phyloP scores from a whole-genome alignment of 2,113 vertebrate species.

The Geococcyx californianus region DNA sequence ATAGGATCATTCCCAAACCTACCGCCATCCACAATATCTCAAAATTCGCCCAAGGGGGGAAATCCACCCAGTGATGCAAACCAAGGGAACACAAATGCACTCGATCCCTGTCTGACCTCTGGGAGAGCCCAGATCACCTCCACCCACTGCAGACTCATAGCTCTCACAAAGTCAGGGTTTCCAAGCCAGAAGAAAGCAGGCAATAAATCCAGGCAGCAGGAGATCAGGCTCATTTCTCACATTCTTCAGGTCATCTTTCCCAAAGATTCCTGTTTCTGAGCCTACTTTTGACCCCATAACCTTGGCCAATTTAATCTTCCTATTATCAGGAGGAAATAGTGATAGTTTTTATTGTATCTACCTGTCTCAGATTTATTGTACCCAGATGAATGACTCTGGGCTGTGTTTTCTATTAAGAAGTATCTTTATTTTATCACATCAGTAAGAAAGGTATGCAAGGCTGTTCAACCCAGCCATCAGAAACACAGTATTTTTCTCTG shows the following conservation, averaged over 20 bases:
- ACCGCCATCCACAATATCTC: not conserved
- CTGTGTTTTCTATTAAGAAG: slow-evolving; percentile 36
- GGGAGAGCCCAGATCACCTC: not conserved
- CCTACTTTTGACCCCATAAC: not conserved
- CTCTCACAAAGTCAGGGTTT: not conserved
- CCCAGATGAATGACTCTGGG: slow-evolving; percentile 12
- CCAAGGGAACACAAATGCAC: fast-evolving
- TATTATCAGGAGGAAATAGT: slow-evolving; percentile 7
- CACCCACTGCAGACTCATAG: fast-evolving
- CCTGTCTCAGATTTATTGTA: slow-evolving; percentile 49
- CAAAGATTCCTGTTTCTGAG: not conserved
- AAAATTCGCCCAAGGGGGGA: fast-evolving
- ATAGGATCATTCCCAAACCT: not conserved
- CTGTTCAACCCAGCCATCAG: not conserved
- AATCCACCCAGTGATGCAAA: not conserved
- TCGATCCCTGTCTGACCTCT: not conserved
- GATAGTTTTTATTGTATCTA: slow-evolving; percentile 9
- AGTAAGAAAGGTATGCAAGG: not conserved
- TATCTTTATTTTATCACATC: slow-evolving; percentile 37
- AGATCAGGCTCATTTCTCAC: not conserved
- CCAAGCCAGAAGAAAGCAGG: not conserved
- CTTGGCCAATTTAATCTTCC: not conserved
- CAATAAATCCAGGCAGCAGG: not conserved
- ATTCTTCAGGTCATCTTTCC: not conserved
- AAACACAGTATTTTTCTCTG: not conserved